Base-by-base conservation (phyloP, 1,140 invertebrate species). In the Atopsyche davidsoni region DNA sequence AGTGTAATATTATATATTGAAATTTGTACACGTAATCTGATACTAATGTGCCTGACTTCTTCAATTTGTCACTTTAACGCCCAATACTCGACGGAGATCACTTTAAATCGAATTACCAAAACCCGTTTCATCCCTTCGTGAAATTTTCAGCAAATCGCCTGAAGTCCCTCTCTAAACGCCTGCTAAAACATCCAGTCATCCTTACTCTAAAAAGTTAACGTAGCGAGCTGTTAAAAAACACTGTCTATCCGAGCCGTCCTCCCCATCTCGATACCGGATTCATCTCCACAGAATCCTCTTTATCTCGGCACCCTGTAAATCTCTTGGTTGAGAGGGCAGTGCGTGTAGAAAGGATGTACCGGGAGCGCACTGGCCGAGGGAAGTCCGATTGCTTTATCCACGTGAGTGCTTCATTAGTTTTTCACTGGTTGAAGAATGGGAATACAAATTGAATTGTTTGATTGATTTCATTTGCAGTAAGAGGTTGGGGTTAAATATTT, bases 151-250 rank as follows among this genome's bases (percentile, higher is more conserved):
- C 46, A 21, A 41, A 49, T 49, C 46, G 38, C 22, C 14, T 49
- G 17, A 13, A 32, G 42, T 22, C 36, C 21, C 23, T 24, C 14
- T 34, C 31, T 48, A 39, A 40, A 31, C 51, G 31, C 45, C 39
- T 34, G 40, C 25, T 23, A 21, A 54, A 55, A 16, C 42, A 23
- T 11, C 46, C 14, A 50, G 53, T 55, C 53, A 55, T 50, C 25
- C 13, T 19, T 11, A 19, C 28, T 22, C 41, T 46, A 45, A 45
- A 50, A 50, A 44, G 46, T 46, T 46, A 55, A 55, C 53, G 46
- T 55, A 46, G 46, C 42, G 53, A 50, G 41, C 53, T 50, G 53
- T 55, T 55, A 49, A 54, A 50, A 55, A 55, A 55, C 53, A 46
- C 47, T 39, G 23, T 45, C 34, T 28, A 19, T 13, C 46, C 24